These are phyloP conservation scores for Papilio glaucus DNA, from an alignment of 1,140 invertebrate species.

Conservation along the genomic window DNA sequence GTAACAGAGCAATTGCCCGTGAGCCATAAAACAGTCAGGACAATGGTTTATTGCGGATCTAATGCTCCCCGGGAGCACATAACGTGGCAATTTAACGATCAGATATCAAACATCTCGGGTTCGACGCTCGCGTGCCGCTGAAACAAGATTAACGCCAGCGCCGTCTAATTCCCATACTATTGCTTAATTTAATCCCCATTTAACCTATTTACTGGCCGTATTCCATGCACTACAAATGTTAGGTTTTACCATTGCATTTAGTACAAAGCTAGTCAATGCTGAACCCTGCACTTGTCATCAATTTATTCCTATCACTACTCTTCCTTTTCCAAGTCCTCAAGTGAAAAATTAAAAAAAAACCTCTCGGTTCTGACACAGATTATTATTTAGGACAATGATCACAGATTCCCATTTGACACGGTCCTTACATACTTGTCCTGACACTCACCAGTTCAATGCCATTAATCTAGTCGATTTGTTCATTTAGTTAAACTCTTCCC, in stretches of 20 bases:
- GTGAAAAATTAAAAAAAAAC: too few relatives aligned
- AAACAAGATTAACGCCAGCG: constrained; percentile 24
- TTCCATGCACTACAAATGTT: neutral
- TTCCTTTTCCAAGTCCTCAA: neutral
- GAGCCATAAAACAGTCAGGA: constrained; percentile 19
- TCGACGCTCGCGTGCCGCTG: constrained; percentile 17
- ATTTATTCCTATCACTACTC: neutral
- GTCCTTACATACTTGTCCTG: too few relatives aligned
- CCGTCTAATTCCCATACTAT: constrained; percentile 11
- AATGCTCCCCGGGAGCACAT: constrained; percentile 21
- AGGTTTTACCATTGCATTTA: neutral
- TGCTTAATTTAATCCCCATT: constrained; percentile 13
- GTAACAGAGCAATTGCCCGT: constrained; percentile 23
- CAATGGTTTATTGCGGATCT: constrained; percentile 18
- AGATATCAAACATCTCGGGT: constrained; percentile 24
- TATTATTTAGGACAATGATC: too few relatives aligned
- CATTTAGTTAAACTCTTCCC: too few relatives aligned
- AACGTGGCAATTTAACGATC: constrained; percentile 21
- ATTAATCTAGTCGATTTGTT: too few relatives aligned
- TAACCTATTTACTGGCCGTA: neutral
- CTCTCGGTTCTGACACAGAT: too few relatives aligned
- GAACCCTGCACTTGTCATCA: neutral
- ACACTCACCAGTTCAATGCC: too few relatives aligned
- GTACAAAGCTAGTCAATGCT: neutral
- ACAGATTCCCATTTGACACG: too few relatives aligned